phyloP scores from a whole-genome alignment of 2,888 invertebrate genomes.

The Oxytorus armatus region DNA sequence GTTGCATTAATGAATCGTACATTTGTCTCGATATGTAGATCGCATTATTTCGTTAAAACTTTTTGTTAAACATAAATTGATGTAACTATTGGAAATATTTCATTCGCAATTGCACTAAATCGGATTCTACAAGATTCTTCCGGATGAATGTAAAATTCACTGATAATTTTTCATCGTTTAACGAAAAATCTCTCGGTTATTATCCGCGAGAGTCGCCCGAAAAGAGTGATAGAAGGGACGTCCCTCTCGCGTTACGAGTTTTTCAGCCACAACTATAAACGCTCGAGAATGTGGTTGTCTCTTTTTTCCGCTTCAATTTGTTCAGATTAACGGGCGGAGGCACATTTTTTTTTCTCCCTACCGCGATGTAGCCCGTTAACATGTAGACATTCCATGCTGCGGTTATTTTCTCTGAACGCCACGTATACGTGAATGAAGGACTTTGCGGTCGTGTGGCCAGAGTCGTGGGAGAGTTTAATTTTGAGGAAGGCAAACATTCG shows the following conservation, averaged over 20 bases:
- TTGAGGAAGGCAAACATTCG: constrained; percentile 79
- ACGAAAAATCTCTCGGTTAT: not conserved
- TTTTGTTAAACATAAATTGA: too few species aligned
- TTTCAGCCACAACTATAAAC: not conserved
- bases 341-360: constrained; percentile 44
- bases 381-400: not conserved
- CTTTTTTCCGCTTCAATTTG: constrained; percentile 71
- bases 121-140: too few species aligned
- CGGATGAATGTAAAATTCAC: too few species aligned
- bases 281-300: not conserved
- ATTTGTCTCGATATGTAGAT: too few species aligned
- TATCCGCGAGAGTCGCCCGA: not conserved
- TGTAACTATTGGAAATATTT: too few species aligned
- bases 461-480: constrained; percentile 76
- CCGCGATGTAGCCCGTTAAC: not conserved
- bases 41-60: too few species aligned
- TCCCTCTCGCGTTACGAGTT: not conserved
- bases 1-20: too few species aligned
- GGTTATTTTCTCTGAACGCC: constrained; percentile 16
- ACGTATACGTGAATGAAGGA: constrained; percentile 45
- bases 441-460: constrained; percentile 48
- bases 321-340: constrained; percentile 75
- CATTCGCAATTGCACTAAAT: too few species aligned
- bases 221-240: constrained; percentile 2
- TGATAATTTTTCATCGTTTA: not conserved